Evolutionary conservation across 2,113 vertebrate species (phyloP).

Genomic region (Thermophis baileyi): DNA sequence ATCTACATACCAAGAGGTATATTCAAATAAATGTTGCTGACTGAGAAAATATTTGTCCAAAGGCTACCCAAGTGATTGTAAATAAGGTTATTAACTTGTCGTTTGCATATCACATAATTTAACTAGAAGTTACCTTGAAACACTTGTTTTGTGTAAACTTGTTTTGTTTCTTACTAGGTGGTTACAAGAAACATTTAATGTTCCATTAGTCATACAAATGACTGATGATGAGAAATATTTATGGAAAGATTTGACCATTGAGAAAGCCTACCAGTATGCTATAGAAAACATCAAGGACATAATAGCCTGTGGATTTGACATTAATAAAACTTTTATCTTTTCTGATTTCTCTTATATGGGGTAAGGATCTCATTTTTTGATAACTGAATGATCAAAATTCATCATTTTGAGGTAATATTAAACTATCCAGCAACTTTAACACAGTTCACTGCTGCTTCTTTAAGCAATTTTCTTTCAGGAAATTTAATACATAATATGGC

Average conservation of each 20-base stretch:
- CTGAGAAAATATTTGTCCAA: not conserved
- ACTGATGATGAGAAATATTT: constrained; percentile 98
- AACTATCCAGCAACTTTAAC: not conserved
- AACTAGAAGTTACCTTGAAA: not conserved
- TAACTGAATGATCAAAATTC: not conserved
- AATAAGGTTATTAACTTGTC: not conserved
- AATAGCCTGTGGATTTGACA: constrained; percentile 92
- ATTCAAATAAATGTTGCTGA: not conserved
- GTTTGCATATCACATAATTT: not conserved
- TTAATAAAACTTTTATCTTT: constrained; percentile 98
- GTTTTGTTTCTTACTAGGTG: constrained; percentile 72
- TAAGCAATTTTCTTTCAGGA: not conserved
- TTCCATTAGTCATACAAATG: constrained; percentile 92
- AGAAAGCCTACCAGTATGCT: constrained; percentile 82
- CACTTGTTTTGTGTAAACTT: not conserved
- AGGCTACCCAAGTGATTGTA: not conserved
- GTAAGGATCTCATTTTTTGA: constrained; percentile 66
- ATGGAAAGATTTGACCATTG: constrained; percentile 93
- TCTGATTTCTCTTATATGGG: constrained; percentile 96
- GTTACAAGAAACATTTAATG: constrained; percentile 92
- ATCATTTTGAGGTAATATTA: not conserved
- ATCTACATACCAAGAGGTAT: not conserved
- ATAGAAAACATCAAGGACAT: constrained; percentile 93
- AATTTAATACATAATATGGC: not conserved
- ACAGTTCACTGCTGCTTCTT: too few species aligned